Conservation (phyloP, 2,797 vertebrate genomes). For the Lepidocolaptes lacrymiger region DNA sequence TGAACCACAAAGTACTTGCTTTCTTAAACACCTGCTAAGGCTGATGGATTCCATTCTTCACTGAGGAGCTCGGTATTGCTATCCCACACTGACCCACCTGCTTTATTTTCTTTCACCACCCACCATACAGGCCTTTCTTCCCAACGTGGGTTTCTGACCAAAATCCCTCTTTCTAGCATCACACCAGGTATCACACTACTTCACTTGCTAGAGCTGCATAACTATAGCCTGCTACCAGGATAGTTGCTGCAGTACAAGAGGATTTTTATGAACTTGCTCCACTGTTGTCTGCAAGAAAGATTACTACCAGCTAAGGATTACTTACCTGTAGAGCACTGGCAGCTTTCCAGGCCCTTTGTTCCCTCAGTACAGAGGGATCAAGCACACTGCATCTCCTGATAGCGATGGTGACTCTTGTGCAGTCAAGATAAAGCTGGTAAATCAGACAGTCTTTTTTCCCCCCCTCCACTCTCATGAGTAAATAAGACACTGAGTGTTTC, state of each 20-base stretch:
- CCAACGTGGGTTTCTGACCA: neutral
- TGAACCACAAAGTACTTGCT: neutral
- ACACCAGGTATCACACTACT: neutral
- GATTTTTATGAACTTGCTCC: neutral
- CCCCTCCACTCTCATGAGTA: neutral
- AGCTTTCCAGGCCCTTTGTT: slow-evolving; percentile 29
- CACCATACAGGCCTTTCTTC: neutral
- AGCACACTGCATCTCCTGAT: neutral
- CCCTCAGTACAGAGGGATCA: neutral
- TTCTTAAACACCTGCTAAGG: neutral
- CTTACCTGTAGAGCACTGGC: slow-evolving; percentile 9
- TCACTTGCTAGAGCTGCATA: neutral
- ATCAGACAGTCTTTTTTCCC: neutral
- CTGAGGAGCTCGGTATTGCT: neutral
- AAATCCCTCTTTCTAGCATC: neutral
- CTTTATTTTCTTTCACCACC: neutral
- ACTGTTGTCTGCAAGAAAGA: neutral
- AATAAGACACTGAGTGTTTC: neutral
- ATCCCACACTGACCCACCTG: neutral
- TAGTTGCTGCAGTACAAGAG: neutral
- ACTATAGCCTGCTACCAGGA: neutral
- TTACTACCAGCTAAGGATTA: neutral
- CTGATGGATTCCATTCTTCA: neutral
- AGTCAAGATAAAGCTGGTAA: neutral
- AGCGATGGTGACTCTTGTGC: neutral